A percentile compares a stretch with the other conserved stretches of the same genome.
Conservation (phyloP, 2,888 invertebrate genomes). For the Dorcus parallelipipedus region DNA sequence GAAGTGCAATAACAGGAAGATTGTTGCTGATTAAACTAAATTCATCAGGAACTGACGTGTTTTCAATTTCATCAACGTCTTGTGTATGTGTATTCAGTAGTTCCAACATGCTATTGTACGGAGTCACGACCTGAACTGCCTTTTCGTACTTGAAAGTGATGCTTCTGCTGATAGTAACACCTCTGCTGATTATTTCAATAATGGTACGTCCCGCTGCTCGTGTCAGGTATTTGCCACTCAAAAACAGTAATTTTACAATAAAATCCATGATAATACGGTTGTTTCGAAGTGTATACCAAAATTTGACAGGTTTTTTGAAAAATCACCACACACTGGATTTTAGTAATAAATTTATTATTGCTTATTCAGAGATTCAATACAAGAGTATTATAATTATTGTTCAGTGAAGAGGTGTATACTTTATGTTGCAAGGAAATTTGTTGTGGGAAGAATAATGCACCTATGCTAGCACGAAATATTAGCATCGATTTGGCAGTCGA, state of each 20-base stretch:
- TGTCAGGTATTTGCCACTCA: slow-evolving; percentile 25
- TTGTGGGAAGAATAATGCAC: too few relatives aligned
- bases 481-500: too few relatives aligned
- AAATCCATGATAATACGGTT: slow-evolving; percentile 19
- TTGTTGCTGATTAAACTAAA: background rate
- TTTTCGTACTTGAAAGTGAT: slow-evolving; percentile 15
- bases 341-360: too few relatives aligned
- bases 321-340: too few relatives aligned
- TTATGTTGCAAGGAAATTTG: too few relatives aligned
- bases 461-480: too few relatives aligned
- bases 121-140: slow-evolving; percentile 15
- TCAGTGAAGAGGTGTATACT: too few relatives aligned
- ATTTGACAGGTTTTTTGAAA: slow-evolving; percentile 13
- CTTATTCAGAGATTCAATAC: too few relatives aligned
- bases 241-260: slow-evolving; percentile 24
- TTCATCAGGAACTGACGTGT: slow-evolving; percentile 13
- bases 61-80: slow-evolving; percentile 3
- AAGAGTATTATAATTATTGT: too few relatives aligned
- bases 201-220: slow-evolving; percentile 22
- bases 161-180: slow-evolving; percentile 13
- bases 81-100: slow-evolving; percentile 14
- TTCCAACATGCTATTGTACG: slow-evolving; percentile 23
- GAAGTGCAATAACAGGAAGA: background rate
- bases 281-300: slow-evolving; percentile 5
- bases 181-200: slow-evolving; percentile 17